These are phyloP conservation scores for Alcis repandata DNA, from an alignment of 2,888 invertebrate genomes.

Conservation along the genomic window DNA sequence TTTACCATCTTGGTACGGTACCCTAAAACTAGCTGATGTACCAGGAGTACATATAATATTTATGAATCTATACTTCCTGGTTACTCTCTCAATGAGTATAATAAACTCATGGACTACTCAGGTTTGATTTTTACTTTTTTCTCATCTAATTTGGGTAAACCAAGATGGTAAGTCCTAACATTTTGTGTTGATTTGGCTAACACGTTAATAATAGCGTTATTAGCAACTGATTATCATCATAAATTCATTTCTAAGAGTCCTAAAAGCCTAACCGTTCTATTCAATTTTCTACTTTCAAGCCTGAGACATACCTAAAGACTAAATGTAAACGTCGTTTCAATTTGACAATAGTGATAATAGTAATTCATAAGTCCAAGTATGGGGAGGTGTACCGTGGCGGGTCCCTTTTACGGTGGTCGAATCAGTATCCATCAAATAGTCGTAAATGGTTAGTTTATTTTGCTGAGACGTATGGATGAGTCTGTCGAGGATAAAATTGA, in stretches of 20 bases:
- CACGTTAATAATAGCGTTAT: conserved; percentile 23
- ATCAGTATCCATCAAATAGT: conserved; percentile 57
- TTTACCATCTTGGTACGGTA: too few relatives aligned
- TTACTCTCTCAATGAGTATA: too few relatives aligned
- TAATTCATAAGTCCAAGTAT: conserved; percentile 66
- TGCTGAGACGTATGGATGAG: conserved; percentile 38
- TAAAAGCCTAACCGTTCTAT: neutral
- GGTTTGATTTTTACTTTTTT: too few relatives aligned
- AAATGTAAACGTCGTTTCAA: conserved; percentile 44
- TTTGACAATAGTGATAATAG: conserved; percentile 65
- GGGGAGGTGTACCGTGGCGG: conserved; percentile 54
- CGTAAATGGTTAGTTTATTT: conserved; percentile 64
- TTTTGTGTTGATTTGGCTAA: neutral
- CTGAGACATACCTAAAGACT: conserved; percentile 47
- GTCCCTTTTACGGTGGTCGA: conserved; percentile 59
- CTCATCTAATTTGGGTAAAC: too few relatives aligned
- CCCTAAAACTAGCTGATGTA: too few relatives aligned
- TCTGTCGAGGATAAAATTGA: conserved; percentile 4
- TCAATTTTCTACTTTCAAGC: conserved; percentile 7
- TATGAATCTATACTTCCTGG: too few relatives aligned
- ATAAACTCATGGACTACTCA: too few relatives aligned
- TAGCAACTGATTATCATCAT: conserved; percentile 24
- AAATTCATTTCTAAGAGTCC: conserved; percentile 7
- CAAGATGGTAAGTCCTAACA: too few relatives aligned
- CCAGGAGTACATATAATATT: too few relatives aligned